Base-by-base conservation (phyloP, 2,888 invertebrate genomes). In the Tetragnatha montana region DNA sequence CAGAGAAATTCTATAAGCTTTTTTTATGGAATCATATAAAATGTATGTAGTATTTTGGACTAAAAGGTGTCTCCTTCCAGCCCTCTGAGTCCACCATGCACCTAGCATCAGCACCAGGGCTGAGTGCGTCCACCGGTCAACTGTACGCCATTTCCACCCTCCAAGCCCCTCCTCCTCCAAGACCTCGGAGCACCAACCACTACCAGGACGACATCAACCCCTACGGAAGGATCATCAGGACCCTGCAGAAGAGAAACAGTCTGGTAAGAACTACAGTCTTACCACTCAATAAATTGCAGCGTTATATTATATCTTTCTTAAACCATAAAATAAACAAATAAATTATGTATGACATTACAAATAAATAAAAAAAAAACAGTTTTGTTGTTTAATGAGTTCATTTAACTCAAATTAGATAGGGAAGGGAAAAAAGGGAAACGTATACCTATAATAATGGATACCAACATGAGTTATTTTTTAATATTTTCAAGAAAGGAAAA, bases 51-150 rank as follows among this genome's bases (percentile, higher is more conserved):
- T n/a, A n/a, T 35, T 35, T 35, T 35, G 2, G 4, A 35, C 35
- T 35, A 4, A 35, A 4, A 35, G 35, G 35, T 35, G 35, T 87
- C 49, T 74, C 49, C 8, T 73, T 60, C 35, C 69, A 90, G 90
- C 87, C 90, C 6, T 90, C 87, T 8, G 90, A 90, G 50, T 90
- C 90, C n/a, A 90, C 90, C 1, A 69, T 90, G 81, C 85, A 87
- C 19, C 35, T 90, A 6, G 75, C 90, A 6, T 35, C 35, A 2
- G 60, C 83, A 14, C 90, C 87, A 0, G 49, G 22, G 8, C n/a
- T 90, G 71, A 22, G 74, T 17, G 7, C 87, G 1, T 83, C 87
- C 12, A 87, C 90, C 68, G 84, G 83, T 68, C 90, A 90, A 21
- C 51, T 90, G 70, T 90, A 90, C 35, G 87, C 90, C 50, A 90